Conservation (phyloP, 2,797 vertebrate genomes). For the Coccyzus lansbergi region DNA sequence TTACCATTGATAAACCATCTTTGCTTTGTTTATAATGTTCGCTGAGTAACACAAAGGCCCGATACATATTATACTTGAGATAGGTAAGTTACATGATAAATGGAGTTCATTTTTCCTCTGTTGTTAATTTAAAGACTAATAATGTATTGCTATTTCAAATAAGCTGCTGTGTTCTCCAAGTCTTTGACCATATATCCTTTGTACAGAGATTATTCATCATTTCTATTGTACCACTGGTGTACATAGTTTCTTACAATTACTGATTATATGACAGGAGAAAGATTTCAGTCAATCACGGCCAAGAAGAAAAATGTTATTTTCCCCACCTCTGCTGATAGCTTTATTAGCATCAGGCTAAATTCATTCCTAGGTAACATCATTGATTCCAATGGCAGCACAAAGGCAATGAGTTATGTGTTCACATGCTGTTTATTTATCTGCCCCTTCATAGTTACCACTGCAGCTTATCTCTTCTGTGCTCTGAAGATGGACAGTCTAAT, state of each 20-base stretch:
- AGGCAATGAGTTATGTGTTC: background rate
- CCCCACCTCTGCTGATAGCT: background rate
- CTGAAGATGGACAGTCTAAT: background rate
- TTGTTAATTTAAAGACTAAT: constrained; percentile 21
- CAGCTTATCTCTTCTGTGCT: background rate
- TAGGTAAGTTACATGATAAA: background rate
- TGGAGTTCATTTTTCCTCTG: background rate
- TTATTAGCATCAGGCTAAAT: constrained; percentile 18
- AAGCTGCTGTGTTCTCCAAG: background rate
- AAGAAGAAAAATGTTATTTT: background rate
- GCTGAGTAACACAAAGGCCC: background rate
- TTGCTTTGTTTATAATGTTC: constrained; percentile 1
- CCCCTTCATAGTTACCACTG: background rate
- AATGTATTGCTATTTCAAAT: constrained; percentile 16
- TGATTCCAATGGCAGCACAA: background rate
- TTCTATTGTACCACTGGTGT: background rate
- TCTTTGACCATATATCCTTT: background rate
- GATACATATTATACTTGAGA: background rate
- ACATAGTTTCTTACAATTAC: constrained; percentile 23
- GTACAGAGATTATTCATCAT: constrained; percentile 18
- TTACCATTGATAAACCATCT: background rate
- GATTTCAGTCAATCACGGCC: constrained; percentile 17
- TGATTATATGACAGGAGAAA: constrained; percentile 22
- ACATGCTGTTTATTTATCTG: background rate
- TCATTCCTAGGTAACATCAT: background rate